Evolutionary conservation across 2,888 invertebrate species (phyloP), one percentile per base, ranked within the genome.

Genomic region (Cosmopolites sordidus): DNA sequence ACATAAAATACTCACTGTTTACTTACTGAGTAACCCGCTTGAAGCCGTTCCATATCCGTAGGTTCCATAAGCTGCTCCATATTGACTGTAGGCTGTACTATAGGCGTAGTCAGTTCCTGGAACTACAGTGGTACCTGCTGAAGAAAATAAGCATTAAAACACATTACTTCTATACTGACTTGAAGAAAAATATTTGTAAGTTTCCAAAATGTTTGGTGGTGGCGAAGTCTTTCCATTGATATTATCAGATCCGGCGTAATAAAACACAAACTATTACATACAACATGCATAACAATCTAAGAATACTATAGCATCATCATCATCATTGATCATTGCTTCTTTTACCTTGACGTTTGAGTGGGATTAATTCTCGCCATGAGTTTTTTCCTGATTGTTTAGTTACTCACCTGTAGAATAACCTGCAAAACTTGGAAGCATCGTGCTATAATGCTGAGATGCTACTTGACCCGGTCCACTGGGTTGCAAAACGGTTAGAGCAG

Each of bases 11-110:
- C 80, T 80, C 80, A 80, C 80, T 79, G 78, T 79, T 79, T 80
- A 80, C 80, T 80, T 80, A 83, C 83, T 83, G 78, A 83, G 81
- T 76, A 83, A 79, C 76, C 83, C 82, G 76, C 81, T 78, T 77
- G 79, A 75, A 68, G 82, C 77, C 66, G 81, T 76, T 62, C 82
- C 81, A 70, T 83, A 83, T 54, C 82, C 82, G 65, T 83, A 83
- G 53, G 83, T 80, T 55, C 82, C 81, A 58, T 80, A 79, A 11
- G 87, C 82, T 54, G 87, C 83, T 52, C 87, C 85, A 72, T 89
- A 89, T 69, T 88, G 83, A 63, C 81, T 78, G 78, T 91, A 91
- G 60, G 83, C 82, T 51, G 86, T 82, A 69, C 82, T 84, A 69
- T 87, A 87, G 29, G 85, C 79, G 70, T 87, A 87, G 68, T 87